Evolutionary conservation across 2,113 vertebrate species (phyloP).

Genomic region (Chlorodrepanis virens): DNA sequence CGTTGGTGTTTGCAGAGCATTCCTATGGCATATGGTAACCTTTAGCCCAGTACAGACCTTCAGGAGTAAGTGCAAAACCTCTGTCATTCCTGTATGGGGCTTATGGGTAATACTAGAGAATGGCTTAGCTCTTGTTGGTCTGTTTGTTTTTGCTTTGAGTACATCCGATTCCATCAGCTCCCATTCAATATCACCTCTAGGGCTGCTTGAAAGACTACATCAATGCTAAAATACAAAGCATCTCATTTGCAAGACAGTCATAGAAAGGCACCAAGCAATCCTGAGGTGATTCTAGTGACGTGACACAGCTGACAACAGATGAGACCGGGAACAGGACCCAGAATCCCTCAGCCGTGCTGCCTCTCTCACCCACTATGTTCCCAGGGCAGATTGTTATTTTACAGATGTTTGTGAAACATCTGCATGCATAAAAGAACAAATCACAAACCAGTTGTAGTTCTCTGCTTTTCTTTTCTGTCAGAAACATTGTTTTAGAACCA

Average conservation of each 20-base stretch:
- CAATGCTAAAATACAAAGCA: neutral
- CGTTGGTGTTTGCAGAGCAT: neutral
- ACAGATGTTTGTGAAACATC: constrained; percentile 35
- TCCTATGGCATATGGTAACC: constrained; percentile 45
- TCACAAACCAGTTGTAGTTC: neutral
- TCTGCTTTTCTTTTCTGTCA: constrained; percentile 23
- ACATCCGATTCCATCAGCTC: neutral
- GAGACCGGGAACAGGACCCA: neutral
- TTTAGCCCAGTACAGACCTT: neutral
- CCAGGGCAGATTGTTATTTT: neutral
- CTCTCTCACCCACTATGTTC: neutral
- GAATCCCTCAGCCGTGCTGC: neutral
- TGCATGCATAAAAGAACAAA: constrained; percentile 27
- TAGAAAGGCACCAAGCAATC: neutral
- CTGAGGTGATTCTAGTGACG: neutral
- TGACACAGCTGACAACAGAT: neutral
- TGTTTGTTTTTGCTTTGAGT: neutral
- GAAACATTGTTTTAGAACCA: constrained; percentile 32
- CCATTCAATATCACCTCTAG: neutral
- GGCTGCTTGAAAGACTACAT: neutral
- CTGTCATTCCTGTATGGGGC: neutral
- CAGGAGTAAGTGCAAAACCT: neutral
- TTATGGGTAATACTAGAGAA: constrained; percentile 18
- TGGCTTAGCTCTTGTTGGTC: neutral
- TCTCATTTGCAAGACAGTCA: neutral